A percentile compares a stretch with the other conserved stretches of the same genome.
Conservation (phyloP, 2,113 vertebrate species). For the Pteropus alecto region DNA sequence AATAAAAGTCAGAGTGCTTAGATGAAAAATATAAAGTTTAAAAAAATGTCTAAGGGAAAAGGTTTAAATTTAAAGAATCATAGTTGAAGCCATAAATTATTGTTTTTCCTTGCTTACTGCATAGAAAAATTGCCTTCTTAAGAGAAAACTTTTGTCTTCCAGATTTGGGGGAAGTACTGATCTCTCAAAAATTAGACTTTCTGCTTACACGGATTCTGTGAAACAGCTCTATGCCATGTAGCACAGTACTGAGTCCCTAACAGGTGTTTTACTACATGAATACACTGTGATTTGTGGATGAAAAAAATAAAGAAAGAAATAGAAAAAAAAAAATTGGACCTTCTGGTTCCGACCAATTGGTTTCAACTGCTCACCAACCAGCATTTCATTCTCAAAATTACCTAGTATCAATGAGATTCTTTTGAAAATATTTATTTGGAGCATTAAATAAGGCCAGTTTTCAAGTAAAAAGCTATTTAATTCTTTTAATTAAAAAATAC, state of each 20-base stretch:
- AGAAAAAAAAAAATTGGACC: too few relatives aligned
- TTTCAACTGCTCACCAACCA: background rate
- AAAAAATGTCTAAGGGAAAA: background rate
- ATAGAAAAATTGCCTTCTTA: background rate
- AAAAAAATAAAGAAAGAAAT: too few relatives aligned
- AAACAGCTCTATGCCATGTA: too few relatives aligned
- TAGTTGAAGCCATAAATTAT: background rate
- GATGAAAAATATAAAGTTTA: background rate
- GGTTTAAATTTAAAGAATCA: background rate
- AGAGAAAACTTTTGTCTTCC: background rate
- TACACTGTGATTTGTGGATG: too few relatives aligned
- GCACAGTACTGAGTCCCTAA: too few relatives aligned
- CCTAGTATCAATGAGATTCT: background rate
- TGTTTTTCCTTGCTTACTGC: background rate
- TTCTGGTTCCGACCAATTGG: background rate
- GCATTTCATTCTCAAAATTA: background rate
- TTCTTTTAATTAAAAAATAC: background rate
- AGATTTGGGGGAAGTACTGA: background rate
- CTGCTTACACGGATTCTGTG: too few relatives aligned
- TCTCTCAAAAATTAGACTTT: background rate
- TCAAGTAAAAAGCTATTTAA: background rate
- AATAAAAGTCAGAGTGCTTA: background rate
- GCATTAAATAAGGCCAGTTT: background rate
- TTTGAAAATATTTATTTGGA: background rate
- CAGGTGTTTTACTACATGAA: too few relatives aligned